Conservation (phyloP, 1,140 invertebrate genomes). For the Macrotrachela quadricornifera region DNA sequence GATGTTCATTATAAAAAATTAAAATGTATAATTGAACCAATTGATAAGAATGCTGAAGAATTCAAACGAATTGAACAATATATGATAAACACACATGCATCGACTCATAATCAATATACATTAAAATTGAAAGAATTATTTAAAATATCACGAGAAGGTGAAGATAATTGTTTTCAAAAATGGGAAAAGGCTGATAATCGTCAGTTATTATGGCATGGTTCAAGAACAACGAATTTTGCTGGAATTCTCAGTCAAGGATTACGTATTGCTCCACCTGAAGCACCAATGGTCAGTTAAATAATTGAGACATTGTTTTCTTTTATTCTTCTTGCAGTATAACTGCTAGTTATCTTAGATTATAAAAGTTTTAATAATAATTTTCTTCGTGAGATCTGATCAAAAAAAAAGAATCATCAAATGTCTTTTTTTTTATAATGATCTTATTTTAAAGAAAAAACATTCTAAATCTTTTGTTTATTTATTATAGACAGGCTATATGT, state of each 20-base stretch:
- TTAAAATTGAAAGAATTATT: constrained; percentile 48
- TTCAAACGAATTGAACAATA: constrained; percentile 53
- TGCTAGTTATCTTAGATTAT: too few relatives aligned
- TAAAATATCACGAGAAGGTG: too few relatives aligned
- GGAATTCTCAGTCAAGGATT: constrained; percentile 90
- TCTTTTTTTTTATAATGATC: too few relatives aligned
- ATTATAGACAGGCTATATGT: too few relatives aligned
- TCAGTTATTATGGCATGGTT: constrained; percentile 85
- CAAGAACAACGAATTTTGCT: constrained; percentile 70
- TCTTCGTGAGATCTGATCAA: too few relatives aligned
- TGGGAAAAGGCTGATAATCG: too few relatives aligned
- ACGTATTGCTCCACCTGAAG: constrained; percentile 81
- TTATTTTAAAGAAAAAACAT: constrained; percentile 44
- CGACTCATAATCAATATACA: constrained; percentile 52
- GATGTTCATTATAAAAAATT: constrained; percentile 73
- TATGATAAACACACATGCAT: constrained; percentile 62
- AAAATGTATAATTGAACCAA: constrained; percentile 47
- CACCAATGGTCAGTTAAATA: constrained; percentile 43
- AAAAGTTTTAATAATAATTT: too few relatives aligned
- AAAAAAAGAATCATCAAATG: too few relatives aligned
- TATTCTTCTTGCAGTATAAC: too few relatives aligned
- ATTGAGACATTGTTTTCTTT: too few relatives aligned
- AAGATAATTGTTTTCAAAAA: too few relatives aligned
- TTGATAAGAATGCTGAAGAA: constrained; percentile 36
- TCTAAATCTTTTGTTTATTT: too few relatives aligned